Base-by-base conservation (phyloP, 1,140 invertebrate species). In the Drosophila arawakana region DNA sequence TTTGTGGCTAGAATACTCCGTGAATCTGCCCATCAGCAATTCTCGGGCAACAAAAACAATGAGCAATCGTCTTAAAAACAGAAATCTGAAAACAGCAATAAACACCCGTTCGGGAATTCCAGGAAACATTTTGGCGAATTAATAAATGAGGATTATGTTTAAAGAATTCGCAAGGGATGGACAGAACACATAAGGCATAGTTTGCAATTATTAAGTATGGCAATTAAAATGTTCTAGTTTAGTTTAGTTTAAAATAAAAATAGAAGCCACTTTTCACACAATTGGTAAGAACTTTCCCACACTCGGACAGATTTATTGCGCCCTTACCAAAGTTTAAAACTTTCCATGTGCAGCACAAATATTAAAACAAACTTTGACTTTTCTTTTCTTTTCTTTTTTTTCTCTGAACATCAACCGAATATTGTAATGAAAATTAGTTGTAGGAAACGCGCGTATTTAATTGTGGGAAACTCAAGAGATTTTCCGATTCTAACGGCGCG, bases 401-500 rank as follows among this genome's bases (percentile, higher is more conserved):
- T 13, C 54, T 30, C 25, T 50, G 11, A 30, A 30, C 21, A 34
- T 50, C 11, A 34, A 8, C 10, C 1, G 15, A 57, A 34, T 47
- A 10, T 25, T 41, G 13, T 58, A n/a, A 13, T 52, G 46, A 18
- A 37, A 57, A 37, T 25, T 8, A 11, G 4, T 43, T 15, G 15
- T 15, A 54, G 15, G 35, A 30, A 30, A 15, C 30, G 46, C 60
- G 21, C 41, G 18, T 59, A 41, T 65, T 58, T 43, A 54, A 2
- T 59, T 35, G 41, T 35, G 72, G 61, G 47, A 54, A 70, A 52
- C 37, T 55, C 61, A 15, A 54, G 67, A 70, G 78, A 67, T 60
- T 72, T 67, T 78, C 66, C 54, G 76, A 77, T 81, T 86, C 68
- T 74, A 76, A 76, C 79, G 59, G 81, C 78, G 52, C 81, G 75